phyloP scores from a whole-genome alignment of 2,797 vertebrate genomes.

The Spondyliosoma cantharus region DNA sequence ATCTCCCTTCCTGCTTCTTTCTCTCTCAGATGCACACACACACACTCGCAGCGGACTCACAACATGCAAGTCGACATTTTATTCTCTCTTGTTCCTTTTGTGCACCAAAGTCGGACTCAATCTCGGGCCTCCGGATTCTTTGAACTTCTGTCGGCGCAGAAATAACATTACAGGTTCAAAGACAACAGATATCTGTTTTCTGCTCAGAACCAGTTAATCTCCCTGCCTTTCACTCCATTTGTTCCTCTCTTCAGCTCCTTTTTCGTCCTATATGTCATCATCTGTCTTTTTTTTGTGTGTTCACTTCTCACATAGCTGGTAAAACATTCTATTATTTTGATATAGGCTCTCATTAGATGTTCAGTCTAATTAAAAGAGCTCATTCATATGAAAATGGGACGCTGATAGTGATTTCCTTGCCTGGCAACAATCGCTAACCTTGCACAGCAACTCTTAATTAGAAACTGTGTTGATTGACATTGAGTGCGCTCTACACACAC shows the following conservation, averaged over 20 bases:
- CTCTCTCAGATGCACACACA: slow-evolving; percentile 26
- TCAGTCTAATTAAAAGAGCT: slow-evolving; percentile 86
- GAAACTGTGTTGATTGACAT: slow-evolving; percentile 84
- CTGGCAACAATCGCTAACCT: slow-evolving; percentile 83
- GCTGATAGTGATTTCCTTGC: slow-evolving; percentile 85
- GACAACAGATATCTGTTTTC: slow-evolving; percentile 78
- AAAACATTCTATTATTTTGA: slow-evolving; percentile 86
- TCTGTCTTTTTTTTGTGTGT: slow-evolving; percentile 65
- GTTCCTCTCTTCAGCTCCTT: slow-evolving; percentile 61
- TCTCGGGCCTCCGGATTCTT: slow-evolving; percentile 75
- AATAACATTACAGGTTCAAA: slow-evolving; percentile 84
- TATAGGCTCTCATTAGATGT: slow-evolving; percentile 86
- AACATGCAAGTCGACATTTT: slow-evolving; percentile 68
- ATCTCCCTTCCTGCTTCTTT: slow-evolving; percentile 68
- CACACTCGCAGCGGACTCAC: slow-evolving; percentile 38
- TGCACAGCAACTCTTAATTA: slow-evolving; percentile 86
- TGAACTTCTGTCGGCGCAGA: slow-evolving; percentile 80
- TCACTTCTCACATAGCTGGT: slow-evolving; percentile 71
- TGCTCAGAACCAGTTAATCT: slow-evolving; percentile 75
- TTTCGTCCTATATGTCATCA: slow-evolving; percentile 72
- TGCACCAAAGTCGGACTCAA: slow-evolving; percentile 76
- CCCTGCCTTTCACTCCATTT: slow-evolving; percentile 57
- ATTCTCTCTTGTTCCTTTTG: slow-evolving; percentile 75
- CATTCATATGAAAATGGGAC: slow-evolving; percentile 87
- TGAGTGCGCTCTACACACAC: slow-evolving; percentile 52